Conservation (phyloP, 2,888 invertebrate genomes). For the Melanostoma mellinum region DNA sequence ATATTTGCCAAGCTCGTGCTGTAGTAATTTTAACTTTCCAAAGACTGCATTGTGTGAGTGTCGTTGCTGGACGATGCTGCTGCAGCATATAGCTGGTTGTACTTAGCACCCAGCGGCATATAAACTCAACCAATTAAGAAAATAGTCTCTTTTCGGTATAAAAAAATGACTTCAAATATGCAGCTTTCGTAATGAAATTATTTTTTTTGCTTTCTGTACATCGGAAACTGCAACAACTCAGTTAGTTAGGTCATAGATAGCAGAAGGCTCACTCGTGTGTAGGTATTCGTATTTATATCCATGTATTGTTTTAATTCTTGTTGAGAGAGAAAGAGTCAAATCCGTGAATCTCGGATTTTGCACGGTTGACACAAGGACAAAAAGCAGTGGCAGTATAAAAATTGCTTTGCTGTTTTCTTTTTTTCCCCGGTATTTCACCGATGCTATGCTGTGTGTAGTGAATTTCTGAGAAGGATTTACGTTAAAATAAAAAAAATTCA, state of each 20-base stretch:
- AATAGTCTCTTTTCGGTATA: background rate
- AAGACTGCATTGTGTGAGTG: constrained; percentile 55
- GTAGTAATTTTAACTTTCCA: constrained; percentile 49
- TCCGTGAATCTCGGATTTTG: constrained; percentile 4
- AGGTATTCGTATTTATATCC: constrained; percentile 11
- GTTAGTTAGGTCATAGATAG: constrained; percentile 10
- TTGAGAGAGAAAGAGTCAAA: constrained; percentile 9
- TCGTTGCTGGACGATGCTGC: constrained; percentile 13
- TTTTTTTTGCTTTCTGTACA: background rate
- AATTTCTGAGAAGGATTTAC: background rate
- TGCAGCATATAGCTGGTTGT: background rate
- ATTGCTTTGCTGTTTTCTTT: background rate
- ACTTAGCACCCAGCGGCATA: constrained; percentile 10
- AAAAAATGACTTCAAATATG: too few species aligned
- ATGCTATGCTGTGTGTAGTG: too few species aligned
- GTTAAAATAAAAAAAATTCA: background rate
- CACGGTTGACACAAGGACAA: constrained; percentile 2
- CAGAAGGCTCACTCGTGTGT: background rate
- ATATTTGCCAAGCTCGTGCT: constrained; percentile 51
- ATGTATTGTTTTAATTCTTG: constrained; percentile 12
- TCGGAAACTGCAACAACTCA: constrained; percentile 1
- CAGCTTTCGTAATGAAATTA: background rate
- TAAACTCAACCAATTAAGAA: constrained; percentile 33
- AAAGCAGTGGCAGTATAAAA: background rate
- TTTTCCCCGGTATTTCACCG: too few species aligned